Percentiles rank a stretch among this genome's conserved stretches.
These are phyloP conservation scores for Brachystomella parvula DNA, from an alignment of 1,140 invertebrate species.

Conservation along the genomic window DNA sequence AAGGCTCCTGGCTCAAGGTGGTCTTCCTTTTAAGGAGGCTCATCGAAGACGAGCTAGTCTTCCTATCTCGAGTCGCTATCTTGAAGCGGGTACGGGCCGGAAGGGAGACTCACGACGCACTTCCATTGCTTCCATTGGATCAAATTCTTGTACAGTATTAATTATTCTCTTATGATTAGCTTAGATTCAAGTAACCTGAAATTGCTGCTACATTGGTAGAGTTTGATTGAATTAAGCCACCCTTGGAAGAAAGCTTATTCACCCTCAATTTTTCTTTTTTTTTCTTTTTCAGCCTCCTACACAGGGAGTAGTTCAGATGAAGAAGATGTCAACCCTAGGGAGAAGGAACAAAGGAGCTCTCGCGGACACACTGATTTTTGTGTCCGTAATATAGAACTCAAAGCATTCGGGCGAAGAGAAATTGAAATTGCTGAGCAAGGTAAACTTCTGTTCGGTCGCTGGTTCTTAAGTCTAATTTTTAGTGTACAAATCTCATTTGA, in stretches of 20 bases:
- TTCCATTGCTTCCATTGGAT: constrained; percentile 43
- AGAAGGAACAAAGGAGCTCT: constrained; percentile 73
- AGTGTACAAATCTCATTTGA: background rate
- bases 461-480: background rate
- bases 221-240: constrained; percentile 1
- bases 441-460: constrained; percentile 40
- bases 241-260: background rate
- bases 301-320: constrained; percentile 80
- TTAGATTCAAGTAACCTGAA: background rate
- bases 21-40: constrained; percentile 43
- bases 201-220: constrained; percentile 6
- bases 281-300: constrained; percentile 61
- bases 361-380: constrained; percentile 78
- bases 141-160: constrained; percentile 41
- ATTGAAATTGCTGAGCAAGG: constrained; percentile 98
- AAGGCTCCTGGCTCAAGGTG: constrained; percentile 38
- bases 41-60: constrained; percentile 44
- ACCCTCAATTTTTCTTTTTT: background rate
- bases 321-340: constrained; percentile 73
- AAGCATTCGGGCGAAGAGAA: constrained; percentile 86
- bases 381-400: constrained; percentile 81
- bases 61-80: constrained; percentile 41
- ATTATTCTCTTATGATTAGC: background rate
- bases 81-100: constrained; percentile 35
- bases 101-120: constrained; percentile 40